Evolutionary conservation across 1,140 invertebrate species (phyloP), one percentile per base, ranked within the genome.

Genomic region (Fopius arisanus): DNA sequence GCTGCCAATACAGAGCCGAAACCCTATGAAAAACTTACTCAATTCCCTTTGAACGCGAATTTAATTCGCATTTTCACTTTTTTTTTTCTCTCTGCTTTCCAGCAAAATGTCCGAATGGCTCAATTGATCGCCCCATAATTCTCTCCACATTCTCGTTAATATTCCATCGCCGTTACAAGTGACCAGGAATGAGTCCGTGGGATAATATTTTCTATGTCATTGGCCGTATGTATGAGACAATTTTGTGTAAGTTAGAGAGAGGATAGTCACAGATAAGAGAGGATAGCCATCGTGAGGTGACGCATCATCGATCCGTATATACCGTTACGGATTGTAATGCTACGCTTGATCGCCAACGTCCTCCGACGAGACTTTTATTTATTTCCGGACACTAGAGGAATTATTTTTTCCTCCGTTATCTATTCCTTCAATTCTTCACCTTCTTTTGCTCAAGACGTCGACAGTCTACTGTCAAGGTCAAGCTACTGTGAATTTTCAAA

Each of bases 281-380:
- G 43, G 2, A 31, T 65, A 65, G 62, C 62, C 28, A 65, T 12
- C 14, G 26, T 29, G 28, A 7, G 33, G 29, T 65, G 62, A 65
- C 62, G 29, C 62, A 65, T 33, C 62, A 65, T 65, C 62, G 62
- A 65, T 65, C 28, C n/a, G 62, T 33, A n/a, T 65, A 29, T 65
- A 65, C 62, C 62, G 62, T 65, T 65, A 65, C 62, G 12, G 29
- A 65, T 65, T 65, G 62, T 65, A 65, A 65, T 65, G 29, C 62
- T 65, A 33, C 62, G 62, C 62, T 65, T 65, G 62, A 67, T 41
- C 21, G 66, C 33, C 33, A 26, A 67, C 33, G 29, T 67, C 21
- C 33, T 43, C 33, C 33, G 23, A 59, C 23, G 54, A 59, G 54
- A 59, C 43, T 59, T 59, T 21, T 59, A 59, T 59, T 59, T 59